Evolutionary conservation across 2,113 vertebrate species (phyloP).

Genomic region (Promerops cafer): DNA sequence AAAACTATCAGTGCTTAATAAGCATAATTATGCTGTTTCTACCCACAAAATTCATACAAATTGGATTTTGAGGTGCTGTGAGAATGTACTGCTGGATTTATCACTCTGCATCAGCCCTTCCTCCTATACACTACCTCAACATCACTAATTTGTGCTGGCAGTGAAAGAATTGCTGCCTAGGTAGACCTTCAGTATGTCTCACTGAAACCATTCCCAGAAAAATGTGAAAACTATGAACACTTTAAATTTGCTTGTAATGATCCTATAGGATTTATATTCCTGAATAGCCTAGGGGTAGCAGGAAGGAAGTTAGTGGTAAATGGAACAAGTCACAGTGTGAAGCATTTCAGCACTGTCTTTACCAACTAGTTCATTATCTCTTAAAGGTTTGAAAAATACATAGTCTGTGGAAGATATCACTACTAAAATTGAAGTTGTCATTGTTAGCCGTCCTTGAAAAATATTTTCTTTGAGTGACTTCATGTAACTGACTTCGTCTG

Average conservation of each 20-base stretch:
- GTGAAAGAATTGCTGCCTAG: not conserved
- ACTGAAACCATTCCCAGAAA: not conserved
- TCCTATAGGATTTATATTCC: not conserved
- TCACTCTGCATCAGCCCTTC: not conserved
- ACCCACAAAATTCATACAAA: not conserved
- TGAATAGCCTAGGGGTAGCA: not conserved
- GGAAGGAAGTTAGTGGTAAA: not conserved
- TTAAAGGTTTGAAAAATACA: not conserved
- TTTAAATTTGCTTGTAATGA: not conserved
- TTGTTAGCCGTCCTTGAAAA: not conserved
- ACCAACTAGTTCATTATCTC: not conserved
- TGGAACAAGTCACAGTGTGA: constrained; percentile 40
- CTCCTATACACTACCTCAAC: not conserved
- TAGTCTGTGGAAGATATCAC: not conserved
- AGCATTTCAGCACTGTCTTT: constrained; percentile 3
- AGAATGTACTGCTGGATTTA: not conserved
- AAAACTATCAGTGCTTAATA: not conserved
- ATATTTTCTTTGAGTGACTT: not conserved
- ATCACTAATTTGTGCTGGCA: not conserved
- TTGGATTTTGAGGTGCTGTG: not conserved
- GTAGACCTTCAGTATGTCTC: not conserved
- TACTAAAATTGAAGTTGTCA: not conserved
- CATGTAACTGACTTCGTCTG: not conserved
- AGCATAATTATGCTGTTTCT: not conserved
- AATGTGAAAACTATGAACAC: not conserved